Base-by-base conservation (phyloP, 2,888 invertebrate species). In the Idaea aversata region DNA sequence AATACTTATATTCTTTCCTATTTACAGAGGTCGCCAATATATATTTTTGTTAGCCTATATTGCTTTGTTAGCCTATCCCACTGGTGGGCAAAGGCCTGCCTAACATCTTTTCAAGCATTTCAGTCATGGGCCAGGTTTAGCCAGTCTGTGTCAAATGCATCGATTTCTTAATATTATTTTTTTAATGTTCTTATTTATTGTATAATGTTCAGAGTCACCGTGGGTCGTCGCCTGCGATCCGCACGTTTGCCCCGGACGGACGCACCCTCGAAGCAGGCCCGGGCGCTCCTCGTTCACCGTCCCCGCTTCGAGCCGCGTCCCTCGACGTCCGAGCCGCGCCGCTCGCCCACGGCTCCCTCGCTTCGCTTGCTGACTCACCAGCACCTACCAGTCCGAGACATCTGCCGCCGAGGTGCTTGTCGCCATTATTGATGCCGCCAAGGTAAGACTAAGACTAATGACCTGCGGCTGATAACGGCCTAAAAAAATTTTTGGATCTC, bases 181-280 rank as follows among this genome's bases (percentile, higher is more conserved):
- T n/a, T n/a, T n/a, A n/a, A n/a, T n/a, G n/a, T n/a, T n/a, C n/a
- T n/a, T n/a, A n/a, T n/a, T n/a, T n/a, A n/a, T n/a, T n/a, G n/a
- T n/a, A n/a, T n/a, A n/a, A n/a, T 25, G 25, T 25, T 25, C 86
- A 95, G 94, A 95, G 95, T 74, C 96, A 96, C 80, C 95, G 97
- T 59, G 97, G 96, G 6, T 96, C 97, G 0, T 97, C 97, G 0
- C 97, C 97, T 0, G 97, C 97, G 73, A 97, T 97, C 74, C 94
- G 97, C 71, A 96, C 97, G 0, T 97, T 96, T 77, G 97, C 96
- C 25, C 97, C 97, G 0, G 97, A 97, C 80, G 97, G 97, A 0
- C 95, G 96, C 16, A 94, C 95, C 2, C 81, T 93, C 1, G 93
- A 93, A 70, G 94, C 90, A 64, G 75, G 87, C 90, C 79, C 95